Conservation (phyloP, 2,888 invertebrate genomes). For the Drosophila anomalata region DNA sequence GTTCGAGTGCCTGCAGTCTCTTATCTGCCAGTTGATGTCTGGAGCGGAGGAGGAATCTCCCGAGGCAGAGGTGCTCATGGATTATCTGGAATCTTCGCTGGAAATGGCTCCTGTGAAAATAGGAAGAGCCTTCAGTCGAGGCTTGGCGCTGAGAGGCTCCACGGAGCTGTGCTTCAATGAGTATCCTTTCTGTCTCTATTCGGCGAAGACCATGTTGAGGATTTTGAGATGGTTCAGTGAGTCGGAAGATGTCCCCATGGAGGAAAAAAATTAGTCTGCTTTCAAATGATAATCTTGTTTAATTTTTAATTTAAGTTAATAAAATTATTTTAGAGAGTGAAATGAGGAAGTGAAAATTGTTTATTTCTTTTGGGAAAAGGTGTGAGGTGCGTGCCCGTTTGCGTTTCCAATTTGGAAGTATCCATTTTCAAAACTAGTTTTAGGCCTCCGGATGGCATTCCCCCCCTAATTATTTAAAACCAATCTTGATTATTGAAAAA, state of each 20-base stretch:
- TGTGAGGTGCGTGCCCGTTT: not conserved
- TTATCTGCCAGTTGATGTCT: conserved; percentile 83
- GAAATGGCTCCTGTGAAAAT: conserved; percentile 79
- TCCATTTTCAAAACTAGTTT: not conserved
- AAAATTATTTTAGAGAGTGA: conserved; percentile 18
- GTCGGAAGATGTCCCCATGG: conserved; percentile 43
- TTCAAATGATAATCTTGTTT: not conserved
- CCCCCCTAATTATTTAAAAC: not conserved
- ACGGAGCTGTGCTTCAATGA: conserved; percentile 79
- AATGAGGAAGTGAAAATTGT: conserved; percentile 26
- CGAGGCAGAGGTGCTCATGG: conserved; percentile 78
- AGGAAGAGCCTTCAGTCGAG: conserved; percentile 80
- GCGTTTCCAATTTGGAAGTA: not conserved
- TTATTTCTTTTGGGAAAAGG: conserved; percentile 7
- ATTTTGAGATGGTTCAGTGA: conserved; percentile 81
- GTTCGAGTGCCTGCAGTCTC: conserved; percentile 82
- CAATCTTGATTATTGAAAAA: conserved; percentile 45
- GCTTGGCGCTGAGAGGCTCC: conserved; percentile 71
- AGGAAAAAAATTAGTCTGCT: conserved; percentile 16
- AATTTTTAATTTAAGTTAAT: not conserved
- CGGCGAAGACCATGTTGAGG: conserved; percentile 82
- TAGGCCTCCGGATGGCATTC: not conserved
- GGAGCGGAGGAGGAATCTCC: conserved; percentile 77
- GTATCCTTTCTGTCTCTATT: conserved; percentile 83
- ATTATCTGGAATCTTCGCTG: conserved; percentile 77